Base-by-base conservation (phyloP, 2,113 vertebrate species). In the Psittacula cyanocephala region DNA sequence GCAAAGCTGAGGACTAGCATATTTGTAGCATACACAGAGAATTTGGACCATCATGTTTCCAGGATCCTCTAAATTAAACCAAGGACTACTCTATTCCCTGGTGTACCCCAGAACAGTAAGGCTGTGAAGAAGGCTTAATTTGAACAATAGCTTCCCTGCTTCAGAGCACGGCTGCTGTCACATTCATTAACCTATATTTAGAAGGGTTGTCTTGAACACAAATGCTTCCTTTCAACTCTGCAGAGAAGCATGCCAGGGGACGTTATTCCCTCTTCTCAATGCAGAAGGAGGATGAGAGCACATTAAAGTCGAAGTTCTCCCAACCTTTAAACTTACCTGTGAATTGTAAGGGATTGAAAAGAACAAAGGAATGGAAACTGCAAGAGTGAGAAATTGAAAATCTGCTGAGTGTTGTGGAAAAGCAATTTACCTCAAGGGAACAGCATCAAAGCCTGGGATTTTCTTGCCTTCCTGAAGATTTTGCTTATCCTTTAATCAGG, bases 331-430 rank as follows among this genome's bases (percentile, higher is more conserved):
- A 78, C 53, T 95, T 94, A 29, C 20, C 25, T 68, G 6, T 89
- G 49, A 91, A 76, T 57, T 44, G 7, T 47, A 59, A 76, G 13
- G 20, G 8, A 35, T 83, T 74, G 9, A 72, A 93, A 91, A 88
- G 50, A 88, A 63, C 44, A 62, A 89, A 96, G 53, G 55, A 95
- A 76, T 37, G 5, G 20, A 17, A 69, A 84, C 33, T 53, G 7
- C 62, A 67, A 81, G 63, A 78, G 47, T 37, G 84, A 95, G 47
- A 93, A 93, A 75, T 50, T 23, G 52, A 94, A 97, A 94, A 84
- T 86, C 60, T 75, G 63, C 81, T 85, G 13, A 91, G 6, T 70
- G 13, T 49, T 60, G 35, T 63, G 50, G 19, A 81, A 95, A 76
- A 59, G 19, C 28, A 65, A 15, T 77, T 50, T 76, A 64, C 60